phyloP scores from a whole-genome alignment of 2,888 invertebrate species.

The Papilio protenor region DNA sequence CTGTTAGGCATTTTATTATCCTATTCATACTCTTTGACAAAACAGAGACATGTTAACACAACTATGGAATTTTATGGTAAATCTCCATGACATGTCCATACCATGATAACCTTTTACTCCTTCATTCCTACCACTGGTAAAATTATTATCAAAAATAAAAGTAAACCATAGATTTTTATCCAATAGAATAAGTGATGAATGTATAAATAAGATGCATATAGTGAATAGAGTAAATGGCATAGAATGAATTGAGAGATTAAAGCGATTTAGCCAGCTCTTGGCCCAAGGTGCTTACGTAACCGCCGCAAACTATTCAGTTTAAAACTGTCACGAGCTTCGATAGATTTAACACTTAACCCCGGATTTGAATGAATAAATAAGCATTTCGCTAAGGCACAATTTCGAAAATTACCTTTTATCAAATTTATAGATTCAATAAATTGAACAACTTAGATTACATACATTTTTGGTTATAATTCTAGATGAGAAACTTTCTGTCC shows the following conservation, averaged over 20 bases:
- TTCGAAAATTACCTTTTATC: background rate
- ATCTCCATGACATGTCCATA: no score
- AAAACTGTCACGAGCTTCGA: constrained; percentile 29
- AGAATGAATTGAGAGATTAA: constrained; percentile 19
- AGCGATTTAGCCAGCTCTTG: constrained; percentile 10
- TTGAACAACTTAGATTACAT: background rate
- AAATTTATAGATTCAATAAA: background rate
- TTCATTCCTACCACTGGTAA: no score
- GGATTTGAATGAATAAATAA: constrained; percentile 41
- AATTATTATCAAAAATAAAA: background rate
- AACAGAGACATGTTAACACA: background rate
- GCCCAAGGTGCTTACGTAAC: constrained; percentile 26
- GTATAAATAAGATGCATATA: background rate
- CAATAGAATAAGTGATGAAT: background rate
- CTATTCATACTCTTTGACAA: background rate
- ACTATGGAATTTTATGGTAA: no score
- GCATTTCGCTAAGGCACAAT: background rate
- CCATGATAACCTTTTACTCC: no score
- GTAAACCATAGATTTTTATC: background rate
- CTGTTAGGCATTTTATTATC: background rate
- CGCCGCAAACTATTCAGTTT: constrained; percentile 28
- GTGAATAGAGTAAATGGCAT: background rate
- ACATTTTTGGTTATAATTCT: background rate
- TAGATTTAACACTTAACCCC: constrained; percentile 37
- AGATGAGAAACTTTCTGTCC: background rate